Base-by-base conservation (phyloP, 2,888 invertebrate species). In the Pollenia angustigena region DNA sequence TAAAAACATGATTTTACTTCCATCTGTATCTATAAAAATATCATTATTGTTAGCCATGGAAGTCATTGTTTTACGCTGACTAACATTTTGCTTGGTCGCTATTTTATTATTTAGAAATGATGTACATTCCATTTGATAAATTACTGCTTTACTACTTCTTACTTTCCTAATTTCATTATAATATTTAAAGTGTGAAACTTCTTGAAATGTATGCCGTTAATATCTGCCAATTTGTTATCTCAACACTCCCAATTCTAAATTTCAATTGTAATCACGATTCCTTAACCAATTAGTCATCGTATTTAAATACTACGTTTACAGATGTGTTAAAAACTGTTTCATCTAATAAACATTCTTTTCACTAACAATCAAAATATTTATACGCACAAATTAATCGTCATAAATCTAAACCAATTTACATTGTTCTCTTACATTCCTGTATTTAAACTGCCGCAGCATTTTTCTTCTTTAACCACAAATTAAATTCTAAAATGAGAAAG, bases 341-440 rank as follows among this genome's bases (percentile, higher is more conserved):
- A 16, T 6, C 6, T 54, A n/a, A 48, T 16, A 72, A 52, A 58
- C 16, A 74, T 68, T 16, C 50, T 66, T 74, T 32, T 18, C 11
- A 60, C 46, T 14, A 14, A 54, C 2, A n/a, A 16, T 66, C 50
- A 66, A 75, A 81, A 74, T 58, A 68, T 72, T 66, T 58, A 58
- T 44, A 56, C 18, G 7, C 23, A 44, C 18, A 60, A 69, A 54
- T 66, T 54, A 58, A 46, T 50, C 11, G 52, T 7, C 42, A 79
- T 84, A 68, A 84, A 74, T 84, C 72, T 72, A 32, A 58, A 11
- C 0, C 16, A 56, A 52, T 52, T 66, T 54, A 48, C 16, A 2
- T 44, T 16, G 18, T 64, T 54, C 7, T n/a, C 16, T 32, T 58
- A 48, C 16, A 32, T 18, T 68, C 11, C 6, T 32, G 11, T 48